Evolutionary conservation across 1,140 invertebrate species (phyloP).

Genomic region (Hesperophylax magnus): DNA sequence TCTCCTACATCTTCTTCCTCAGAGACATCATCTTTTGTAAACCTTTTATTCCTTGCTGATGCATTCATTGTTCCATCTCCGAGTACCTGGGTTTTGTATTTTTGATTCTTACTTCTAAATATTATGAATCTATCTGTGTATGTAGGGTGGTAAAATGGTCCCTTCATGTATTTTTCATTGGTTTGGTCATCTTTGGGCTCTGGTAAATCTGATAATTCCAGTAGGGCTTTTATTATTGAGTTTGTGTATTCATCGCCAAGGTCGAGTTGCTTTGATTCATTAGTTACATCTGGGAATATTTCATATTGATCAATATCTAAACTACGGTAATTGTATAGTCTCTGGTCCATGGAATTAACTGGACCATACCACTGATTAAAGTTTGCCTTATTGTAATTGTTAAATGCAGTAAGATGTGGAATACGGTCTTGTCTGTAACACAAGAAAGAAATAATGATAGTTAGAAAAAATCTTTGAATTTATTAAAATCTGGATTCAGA

Average conservation of each 20-base stretch:
- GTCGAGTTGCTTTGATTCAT: neutral
- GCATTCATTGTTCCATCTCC: too few species aligned
- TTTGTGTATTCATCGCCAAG: neutral
- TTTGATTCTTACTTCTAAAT: neutral
- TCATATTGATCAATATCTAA: neutral
- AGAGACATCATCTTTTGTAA: too few species aligned
- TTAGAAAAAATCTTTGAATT: too few species aligned
- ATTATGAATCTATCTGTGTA: neutral
- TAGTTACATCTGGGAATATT: neutral
- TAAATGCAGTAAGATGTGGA: too few species aligned
- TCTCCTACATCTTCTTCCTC: too few species aligned
- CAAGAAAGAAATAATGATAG: too few species aligned
- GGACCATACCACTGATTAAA: neutral
- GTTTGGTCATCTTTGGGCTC: neutral
- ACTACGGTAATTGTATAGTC: neutral
- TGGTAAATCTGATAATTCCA: neutral
- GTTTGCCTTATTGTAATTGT: too few species aligned
- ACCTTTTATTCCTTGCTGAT: too few species aligned
- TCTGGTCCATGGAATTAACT: neutral
- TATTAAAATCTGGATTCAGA: too few species aligned
- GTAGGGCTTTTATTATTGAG: neutral
- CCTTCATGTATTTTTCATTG: neutral
- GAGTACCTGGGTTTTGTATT: neutral
- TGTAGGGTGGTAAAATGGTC: neutral
- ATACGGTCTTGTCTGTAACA: too few species aligned